Evolutionary conservation across 2,888 invertebrate genomes (phyloP).

Genomic region (Anoplius nigerrimus): DNA sequence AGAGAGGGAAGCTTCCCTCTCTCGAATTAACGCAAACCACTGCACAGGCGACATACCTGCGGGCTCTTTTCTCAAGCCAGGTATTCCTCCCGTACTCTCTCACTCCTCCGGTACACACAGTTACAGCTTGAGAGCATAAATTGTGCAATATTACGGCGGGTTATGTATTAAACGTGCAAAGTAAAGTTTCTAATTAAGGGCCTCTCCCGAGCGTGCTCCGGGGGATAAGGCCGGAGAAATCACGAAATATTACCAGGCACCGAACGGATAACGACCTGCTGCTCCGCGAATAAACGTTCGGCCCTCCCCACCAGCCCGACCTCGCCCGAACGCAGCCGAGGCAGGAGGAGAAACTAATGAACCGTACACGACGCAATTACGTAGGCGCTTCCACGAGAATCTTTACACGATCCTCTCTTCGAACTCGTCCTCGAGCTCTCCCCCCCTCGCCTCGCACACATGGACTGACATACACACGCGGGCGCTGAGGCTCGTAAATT

Average conservation of each 20-base stretch:
- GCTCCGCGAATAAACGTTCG: conserved; percentile 50
- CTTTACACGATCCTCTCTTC: conserved; percentile 29
- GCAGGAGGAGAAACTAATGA: conserved; percentile 46
- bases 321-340: conserved; percentile 26
- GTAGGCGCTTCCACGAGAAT: conserved; percentile 44
- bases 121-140: conserved; percentile 48
- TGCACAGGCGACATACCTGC: background rate
- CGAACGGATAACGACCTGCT: conserved; percentile 54
- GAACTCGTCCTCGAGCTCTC: background rate
- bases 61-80: conserved; percentile 9
- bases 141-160: conserved; percentile 52
- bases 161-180: conserved; percentile 52
- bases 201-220: conserved; percentile 23
- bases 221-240: conserved; percentile 32
- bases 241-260: conserved; percentile 55
- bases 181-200: conserved; percentile 58
- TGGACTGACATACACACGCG: conserved; percentile 12
- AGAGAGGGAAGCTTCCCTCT: too few species aligned
- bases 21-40: too few species aligned
- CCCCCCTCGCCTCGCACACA: background rate
- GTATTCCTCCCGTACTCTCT: conserved; percentile 1
- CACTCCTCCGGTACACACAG: conserved; percentile 6
- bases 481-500: conserved; percentile 49
- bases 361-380: conserved; percentile 51
- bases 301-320: conserved; percentile 17